Evolutionary conservation across 2,888 invertebrate species (phyloP).

Genomic region (Philhelius pedissequus): DNA sequence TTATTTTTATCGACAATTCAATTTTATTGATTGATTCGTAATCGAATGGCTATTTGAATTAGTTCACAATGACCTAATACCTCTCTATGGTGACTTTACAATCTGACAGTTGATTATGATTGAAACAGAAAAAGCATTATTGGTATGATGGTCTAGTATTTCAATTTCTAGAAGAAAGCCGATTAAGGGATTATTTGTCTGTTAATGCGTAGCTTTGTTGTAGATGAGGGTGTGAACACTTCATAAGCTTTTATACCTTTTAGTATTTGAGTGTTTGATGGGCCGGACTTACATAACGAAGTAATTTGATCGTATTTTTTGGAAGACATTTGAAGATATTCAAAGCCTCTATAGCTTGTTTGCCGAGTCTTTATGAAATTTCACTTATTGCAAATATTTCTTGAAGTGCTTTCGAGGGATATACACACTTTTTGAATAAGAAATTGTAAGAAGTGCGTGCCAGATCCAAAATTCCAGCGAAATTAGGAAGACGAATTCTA

Average conservation of each 20-base stretch:
- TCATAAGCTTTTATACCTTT: background rate
- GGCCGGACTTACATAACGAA: background rate
- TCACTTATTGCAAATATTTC: too few relatives aligned
- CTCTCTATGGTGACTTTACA: conserved; percentile 39
- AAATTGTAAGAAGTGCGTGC: too few relatives aligned
- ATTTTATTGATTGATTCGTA: conserved; percentile 63
- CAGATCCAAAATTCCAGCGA: too few relatives aligned
- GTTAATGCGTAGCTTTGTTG: conserved; percentile 35
- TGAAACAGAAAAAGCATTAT: conserved; percentile 22
- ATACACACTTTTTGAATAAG: too few relatives aligned
- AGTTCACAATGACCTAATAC: conserved; percentile 56
- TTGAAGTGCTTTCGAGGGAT: too few relatives aligned
- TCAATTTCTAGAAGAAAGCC: conserved; percentile 50
- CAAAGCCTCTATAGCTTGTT: too few relatives aligned
- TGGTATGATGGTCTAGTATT: conserved; percentile 51
- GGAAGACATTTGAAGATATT: background rate
- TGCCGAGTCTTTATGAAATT: too few relatives aligned
- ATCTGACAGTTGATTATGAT: conserved; percentile 56
- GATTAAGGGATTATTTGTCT: conserved; percentile 57
- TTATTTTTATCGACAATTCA: conserved; percentile 29
- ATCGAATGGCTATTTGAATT: conserved; percentile 49
- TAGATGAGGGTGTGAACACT: conserved; percentile 52
- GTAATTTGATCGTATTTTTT: background rate
- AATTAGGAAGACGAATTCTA: too few relatives aligned
- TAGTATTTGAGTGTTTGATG: background rate